These are phyloP conservation scores for Leucoptera coffeella DNA, from an alignment of 2,888 invertebrate genomes.

Conservation along the genomic window DNA sequence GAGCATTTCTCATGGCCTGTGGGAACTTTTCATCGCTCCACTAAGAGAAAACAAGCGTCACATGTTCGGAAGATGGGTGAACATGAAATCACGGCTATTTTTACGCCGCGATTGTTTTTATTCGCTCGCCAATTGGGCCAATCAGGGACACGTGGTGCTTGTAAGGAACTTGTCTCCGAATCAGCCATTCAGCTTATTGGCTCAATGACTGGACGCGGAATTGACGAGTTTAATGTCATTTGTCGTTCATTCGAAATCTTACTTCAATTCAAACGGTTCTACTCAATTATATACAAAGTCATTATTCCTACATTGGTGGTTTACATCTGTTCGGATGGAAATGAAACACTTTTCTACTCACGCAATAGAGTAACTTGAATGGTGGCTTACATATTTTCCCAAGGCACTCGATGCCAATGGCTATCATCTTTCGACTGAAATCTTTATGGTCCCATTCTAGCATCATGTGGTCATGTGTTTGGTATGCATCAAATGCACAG, in stretches of 20 bases:
- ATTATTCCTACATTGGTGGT: no score
- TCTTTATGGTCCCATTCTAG: no score
- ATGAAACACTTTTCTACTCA: no score
- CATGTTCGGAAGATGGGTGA: constrained; percentile 20
- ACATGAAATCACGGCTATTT: constrained; percentile 53
- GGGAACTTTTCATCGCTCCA: constrained; percentile 25
- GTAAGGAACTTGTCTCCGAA: constrained; percentile 27
- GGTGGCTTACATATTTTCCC: no score
- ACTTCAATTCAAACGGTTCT: no score
- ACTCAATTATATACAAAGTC: no score
- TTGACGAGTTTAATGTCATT: background rate
- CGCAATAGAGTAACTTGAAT: no score
- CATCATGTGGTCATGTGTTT: no score
- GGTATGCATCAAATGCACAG: no score
- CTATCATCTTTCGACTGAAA: constrained; percentile 10
- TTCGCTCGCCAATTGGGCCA: constrained; percentile 53
- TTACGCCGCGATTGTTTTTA: constrained; percentile 52
- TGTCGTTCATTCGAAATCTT: no score
- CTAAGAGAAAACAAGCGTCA: constrained; percentile 38
- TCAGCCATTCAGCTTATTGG: constrained; percentile 12
- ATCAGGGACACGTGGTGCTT: constrained; percentile 49
- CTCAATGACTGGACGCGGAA: no score
- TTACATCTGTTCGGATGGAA: no score
- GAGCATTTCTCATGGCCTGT: constrained; percentile 43
- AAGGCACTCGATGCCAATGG: constrained; percentile 12